phyloP scores from a whole-genome alignment of 2,888 invertebrate species.

The Holacanthella duospinosa region DNA sequence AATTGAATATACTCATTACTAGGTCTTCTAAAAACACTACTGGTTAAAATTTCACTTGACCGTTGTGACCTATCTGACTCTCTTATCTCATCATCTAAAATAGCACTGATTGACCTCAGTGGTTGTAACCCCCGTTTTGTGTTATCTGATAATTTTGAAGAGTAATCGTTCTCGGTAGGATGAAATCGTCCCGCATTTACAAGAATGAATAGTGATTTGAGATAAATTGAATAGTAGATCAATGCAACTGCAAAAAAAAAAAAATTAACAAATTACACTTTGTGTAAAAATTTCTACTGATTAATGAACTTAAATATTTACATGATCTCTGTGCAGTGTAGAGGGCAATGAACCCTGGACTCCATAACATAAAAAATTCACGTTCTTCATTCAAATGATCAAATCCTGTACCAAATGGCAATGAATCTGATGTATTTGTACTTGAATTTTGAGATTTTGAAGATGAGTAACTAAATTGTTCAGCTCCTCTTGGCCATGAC shows the following conservation, averaged over 20 bases:
- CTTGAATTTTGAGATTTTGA: not conserved
- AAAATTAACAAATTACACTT: not conserved
- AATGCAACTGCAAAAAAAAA: constrained; percentile 18
- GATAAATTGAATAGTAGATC: constrained; percentile 23
- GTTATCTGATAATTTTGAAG: no score
- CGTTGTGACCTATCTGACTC: no score
- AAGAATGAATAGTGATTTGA: constrained; percentile 24
- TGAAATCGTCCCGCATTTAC: not conserved
- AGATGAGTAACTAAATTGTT: constrained; percentile 30
- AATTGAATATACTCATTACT: not conserved
- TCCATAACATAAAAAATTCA: constrained; percentile 27
- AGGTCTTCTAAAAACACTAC: no score
- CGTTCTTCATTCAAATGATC: not conserved
- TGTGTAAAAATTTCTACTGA: not conserved
- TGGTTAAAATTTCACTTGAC: no score
- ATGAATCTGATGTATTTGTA: not conserved
- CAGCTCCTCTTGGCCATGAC: constrained; percentile 29
- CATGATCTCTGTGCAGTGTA: constrained; percentile 27
- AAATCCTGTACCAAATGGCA: not conserved
- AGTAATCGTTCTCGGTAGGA: no score
- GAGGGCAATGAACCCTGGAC: constrained; percentile 22
- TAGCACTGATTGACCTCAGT: not conserved
- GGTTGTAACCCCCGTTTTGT: no score
- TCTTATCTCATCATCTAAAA: not conserved
- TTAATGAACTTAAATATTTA: no score